phyloP scores from a whole-genome alignment of 1,140 invertebrate genomes.

The Epicauta chinensis region DNA sequence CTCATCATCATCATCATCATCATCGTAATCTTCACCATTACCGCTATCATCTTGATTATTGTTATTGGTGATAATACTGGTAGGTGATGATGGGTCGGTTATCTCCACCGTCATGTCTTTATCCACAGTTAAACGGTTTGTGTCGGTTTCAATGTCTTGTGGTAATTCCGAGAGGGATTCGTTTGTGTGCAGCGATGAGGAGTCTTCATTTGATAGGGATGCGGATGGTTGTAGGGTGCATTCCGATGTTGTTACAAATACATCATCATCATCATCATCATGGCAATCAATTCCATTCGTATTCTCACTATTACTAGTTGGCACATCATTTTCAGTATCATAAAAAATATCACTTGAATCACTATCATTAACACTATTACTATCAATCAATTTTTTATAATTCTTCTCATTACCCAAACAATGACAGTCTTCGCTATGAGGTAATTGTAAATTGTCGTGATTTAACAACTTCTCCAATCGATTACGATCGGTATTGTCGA shows the following conservation, averaged over 20 bases:
- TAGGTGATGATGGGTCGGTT: no score
- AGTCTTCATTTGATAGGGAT: no score
- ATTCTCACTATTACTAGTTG: background rate
- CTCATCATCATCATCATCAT: slow-evolving; percentile 8
- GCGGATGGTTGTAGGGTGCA: no score
- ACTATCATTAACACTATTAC: slow-evolving; percentile 43
- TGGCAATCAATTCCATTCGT: background rate
- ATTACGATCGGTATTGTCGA: slow-evolving; percentile 24
- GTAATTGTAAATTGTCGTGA: slow-evolving; percentile 24
- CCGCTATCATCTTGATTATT: background rate
- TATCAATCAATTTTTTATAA: slow-evolving; percentile 10
- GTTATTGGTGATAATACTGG: background rate
- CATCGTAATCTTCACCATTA: background rate
- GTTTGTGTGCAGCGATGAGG: no score
- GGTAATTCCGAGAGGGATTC: no score
- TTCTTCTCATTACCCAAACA: slow-evolving; percentile 41
- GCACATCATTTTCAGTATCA: background rate
- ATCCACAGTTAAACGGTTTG: no score
- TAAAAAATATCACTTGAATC: slow-evolving; percentile 43
- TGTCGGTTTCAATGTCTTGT: no score
- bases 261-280: background rate
- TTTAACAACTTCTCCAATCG: slow-evolving; percentile 23
- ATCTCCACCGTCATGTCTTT: no score
- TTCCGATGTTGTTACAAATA: no score
- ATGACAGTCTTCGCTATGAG: slow-evolving; percentile 31